Evolutionary conservation across 2,797 vertebrate genomes (phyloP), one percentile per base, ranked within the genome.

Genomic region (Luscinia luscinia): DNA sequence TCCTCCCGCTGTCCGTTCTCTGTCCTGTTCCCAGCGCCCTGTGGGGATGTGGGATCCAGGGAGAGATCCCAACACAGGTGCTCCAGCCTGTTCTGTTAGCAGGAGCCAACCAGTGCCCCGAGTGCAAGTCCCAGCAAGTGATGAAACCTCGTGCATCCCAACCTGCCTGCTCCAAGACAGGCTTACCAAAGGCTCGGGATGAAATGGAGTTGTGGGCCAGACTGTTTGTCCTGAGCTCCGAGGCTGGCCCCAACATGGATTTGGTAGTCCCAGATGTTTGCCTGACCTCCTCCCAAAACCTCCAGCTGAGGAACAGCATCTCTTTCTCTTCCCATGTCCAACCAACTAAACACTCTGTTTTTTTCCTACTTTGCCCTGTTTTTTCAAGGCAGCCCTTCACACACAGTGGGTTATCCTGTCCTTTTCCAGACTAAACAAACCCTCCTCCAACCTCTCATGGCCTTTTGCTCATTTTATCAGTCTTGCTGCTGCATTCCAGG

Each of bases 381-480:
- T 83, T 74, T 74, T 45, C 51, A 38, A 72, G 43, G 49, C 81
- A 78, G 51, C 46, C 54, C 43, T 73, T 87, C 17, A 9, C 6
- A 16, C 23, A 4, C 41, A 38, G 17, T 0, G 3, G 48, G 20
- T 66, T 87, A 92, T 83, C 88, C 57, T 45, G 7, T 46, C 36
- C 38, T 86, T 48, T 48, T 57, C 57, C 72, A 94, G 93, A 77
- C 94, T 77, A 94, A 94, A 96, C 89, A 90, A 84, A 52, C 34
- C 46, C 40, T 89, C 90, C 90, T 81, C 84, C 59, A 49, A 12
- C 26, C n/a, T 58, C 36, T 63, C 30, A 9, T 2, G 52, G 11
- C 26, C 55, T 84, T 79, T 45, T 7, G 3, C 34, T 67, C 41
- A 19, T 70, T 87, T 64, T 86, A 69, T 79, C 90, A 52, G 43